Conservation (phyloP, 2,888 invertebrate genomes). For the Plebejus argus region DNA sequence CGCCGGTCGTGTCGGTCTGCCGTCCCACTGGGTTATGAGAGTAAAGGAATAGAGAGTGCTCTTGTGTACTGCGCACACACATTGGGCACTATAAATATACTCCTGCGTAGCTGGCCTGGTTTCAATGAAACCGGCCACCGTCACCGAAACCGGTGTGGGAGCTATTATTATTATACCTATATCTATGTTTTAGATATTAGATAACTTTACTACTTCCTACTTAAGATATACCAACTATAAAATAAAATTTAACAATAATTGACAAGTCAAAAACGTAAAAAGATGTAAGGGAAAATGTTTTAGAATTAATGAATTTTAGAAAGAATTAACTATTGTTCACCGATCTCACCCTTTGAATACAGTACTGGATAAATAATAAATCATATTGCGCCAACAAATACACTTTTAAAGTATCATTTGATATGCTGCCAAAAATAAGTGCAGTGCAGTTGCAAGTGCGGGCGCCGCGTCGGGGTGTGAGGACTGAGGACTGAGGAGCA, state of each 20-base stretch:
- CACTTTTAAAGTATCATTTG: slow-evolving; percentile 67
- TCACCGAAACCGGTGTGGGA: too few relatives aligned
- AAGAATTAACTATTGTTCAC: background rate
- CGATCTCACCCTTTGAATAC: slow-evolving; percentile 4
- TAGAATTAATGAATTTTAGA: background rate
- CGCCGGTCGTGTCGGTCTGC: too few relatives aligned
- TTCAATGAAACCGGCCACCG: too few relatives aligned
- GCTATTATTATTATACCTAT: too few relatives aligned
- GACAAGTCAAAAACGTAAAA: background rate
- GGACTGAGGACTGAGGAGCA: slow-evolving; percentile 49
- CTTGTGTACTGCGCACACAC: too few relatives aligned
- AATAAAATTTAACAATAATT: background rate
- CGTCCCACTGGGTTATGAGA: too few relatives aligned
- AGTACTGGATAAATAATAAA: slow-evolving; percentile 34
- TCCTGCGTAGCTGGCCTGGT: too few relatives aligned
- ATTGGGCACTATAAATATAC: too few relatives aligned
- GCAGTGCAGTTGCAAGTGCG: slow-evolving; percentile 53
- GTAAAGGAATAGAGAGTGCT: too few relatives aligned
- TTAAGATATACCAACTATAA: too few relatives aligned
- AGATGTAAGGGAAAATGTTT: too few relatives aligned
- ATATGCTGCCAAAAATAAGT: slow-evolving; percentile 73
- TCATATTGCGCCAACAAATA: slow-evolving; percentile 34
- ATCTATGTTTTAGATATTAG: background rate
- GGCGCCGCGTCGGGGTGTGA: slow-evolving; percentile 47
- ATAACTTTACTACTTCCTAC: background rate